phyloP scores from a whole-genome alignment of 2,113 vertebrate species.

The Microcebus ravelobensis region DNA sequence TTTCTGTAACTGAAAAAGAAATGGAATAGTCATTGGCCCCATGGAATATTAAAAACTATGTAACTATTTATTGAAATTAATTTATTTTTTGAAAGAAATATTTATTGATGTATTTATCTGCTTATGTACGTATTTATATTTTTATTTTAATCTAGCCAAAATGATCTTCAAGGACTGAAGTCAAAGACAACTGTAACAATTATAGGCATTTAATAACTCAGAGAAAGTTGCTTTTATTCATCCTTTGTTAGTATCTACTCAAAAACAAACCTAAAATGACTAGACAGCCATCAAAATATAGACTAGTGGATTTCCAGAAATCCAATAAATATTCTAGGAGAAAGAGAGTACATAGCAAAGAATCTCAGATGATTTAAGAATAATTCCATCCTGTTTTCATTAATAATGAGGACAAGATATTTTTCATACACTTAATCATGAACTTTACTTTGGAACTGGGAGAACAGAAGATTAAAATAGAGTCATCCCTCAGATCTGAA shows the following conservation, averaged over 20 bases:
- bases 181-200: neutral
- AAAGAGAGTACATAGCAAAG: neutral
- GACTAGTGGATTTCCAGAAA: neutral
- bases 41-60: neutral
- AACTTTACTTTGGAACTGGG: neutral
- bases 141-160: neutral
- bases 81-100: too few species aligned
- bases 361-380: neutral
- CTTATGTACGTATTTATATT: neutral
- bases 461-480: neutral
- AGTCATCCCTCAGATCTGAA: neutral
- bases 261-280: neutral
- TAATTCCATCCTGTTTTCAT: neutral
- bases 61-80: neutral
- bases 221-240: neutral
- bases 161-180: neutral
- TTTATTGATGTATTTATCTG: too few species aligned
- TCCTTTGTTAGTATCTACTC: neutral
- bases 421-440: neutral
- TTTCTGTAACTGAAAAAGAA: neutral
- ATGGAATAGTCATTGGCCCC: neutral
- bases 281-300: neutral
- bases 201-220: neutral
- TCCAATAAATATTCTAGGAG: accelerated
- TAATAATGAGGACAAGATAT: neutral